phyloP scores from a whole-genome alignment of 2,888 invertebrate genomes.

The Cephonodes hylas region DNA sequence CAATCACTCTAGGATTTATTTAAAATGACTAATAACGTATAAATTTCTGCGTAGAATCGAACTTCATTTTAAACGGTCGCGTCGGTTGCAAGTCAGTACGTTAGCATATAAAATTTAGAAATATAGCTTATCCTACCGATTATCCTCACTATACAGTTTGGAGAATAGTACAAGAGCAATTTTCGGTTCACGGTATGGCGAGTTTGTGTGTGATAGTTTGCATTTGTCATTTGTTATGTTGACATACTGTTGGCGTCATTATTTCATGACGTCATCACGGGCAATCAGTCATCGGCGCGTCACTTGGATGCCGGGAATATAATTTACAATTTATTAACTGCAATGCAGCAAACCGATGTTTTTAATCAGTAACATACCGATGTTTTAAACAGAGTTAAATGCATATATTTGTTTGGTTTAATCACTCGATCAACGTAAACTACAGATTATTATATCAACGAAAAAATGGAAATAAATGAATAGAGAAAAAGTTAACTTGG shows the following conservation, averaged over 20 bases:
- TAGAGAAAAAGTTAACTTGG: no score
- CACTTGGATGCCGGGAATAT: not conserved
- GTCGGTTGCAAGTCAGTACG: not conserved
- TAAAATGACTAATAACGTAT: no score
- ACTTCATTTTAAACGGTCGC: no score
- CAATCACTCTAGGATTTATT: no score
- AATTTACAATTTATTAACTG: not conserved
- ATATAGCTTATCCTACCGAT: not conserved
- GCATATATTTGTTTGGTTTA: no score
- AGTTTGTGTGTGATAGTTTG: constrained; percentile 14
- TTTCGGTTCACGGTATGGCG: constrained; percentile 2
- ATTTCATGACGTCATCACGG: not conserved
- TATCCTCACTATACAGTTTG: not conserved
- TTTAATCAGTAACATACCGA: no score
- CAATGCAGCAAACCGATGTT: no score
- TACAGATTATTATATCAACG: no score
- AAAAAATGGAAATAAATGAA: no score
- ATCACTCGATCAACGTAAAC: no score
- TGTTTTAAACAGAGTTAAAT: no score
- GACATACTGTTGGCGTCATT: not conserved
- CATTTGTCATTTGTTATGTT: constrained; percentile 4
- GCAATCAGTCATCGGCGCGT: not conserved
- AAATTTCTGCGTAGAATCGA: no score
- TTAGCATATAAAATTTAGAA: not conserved
- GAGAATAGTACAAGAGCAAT: not conserved